Evolutionary conservation across 2,113 vertebrate genomes (phyloP), one percentile per base, ranked within the genome.

Genomic region (Zapus hudsonius): DNA sequence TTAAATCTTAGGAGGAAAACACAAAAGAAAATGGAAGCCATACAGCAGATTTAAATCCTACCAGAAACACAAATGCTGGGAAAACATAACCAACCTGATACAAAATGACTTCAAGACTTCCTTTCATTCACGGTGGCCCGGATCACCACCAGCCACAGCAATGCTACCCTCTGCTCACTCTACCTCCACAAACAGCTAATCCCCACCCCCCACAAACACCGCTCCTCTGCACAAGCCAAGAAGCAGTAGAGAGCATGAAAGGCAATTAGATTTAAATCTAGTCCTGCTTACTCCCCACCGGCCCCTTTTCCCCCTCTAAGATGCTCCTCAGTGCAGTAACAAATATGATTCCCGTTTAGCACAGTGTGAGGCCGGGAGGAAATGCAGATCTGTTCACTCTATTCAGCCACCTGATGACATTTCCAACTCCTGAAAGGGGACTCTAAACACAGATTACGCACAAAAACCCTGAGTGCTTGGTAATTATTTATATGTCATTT

Each of bases 251-350:
- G 95, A 76, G 55, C 94, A 57, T 0, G 13, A 97, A 96, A 96
- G 95, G 81, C 96, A 94, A 96, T 95, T 89, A 96, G 95, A 96
- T 84, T 96, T 87, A 92, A 96, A 96, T 96, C 95, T 89, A 22
- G 33, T 83, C 96, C 95, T 91, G 90, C 93, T 92, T 81, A 75
- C 89, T 67, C 92, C 93, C 90, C 44, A 79, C 52, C 36, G 29
- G 78, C 27, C 75, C 36, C 69, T 72, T 84, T 78, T 70, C 7
- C 72, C 57, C 89, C 92, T 88, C 87, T 47, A 83, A 96, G 95
- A 88, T n/a, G 42, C 89, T 97, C 92, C 87, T 94, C 55, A 11
- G 85, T 1, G 3, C 91, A 63, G 74, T 87, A 94, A 94, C 97
- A 96, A 97, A 97, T 69, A 86, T 15, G 64, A 96, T 91, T 96